These are phyloP conservation scores for Allolobophora icterica DNA, from an alignment of 2,888 invertebrate species.

Conservation along the genomic window DNA sequence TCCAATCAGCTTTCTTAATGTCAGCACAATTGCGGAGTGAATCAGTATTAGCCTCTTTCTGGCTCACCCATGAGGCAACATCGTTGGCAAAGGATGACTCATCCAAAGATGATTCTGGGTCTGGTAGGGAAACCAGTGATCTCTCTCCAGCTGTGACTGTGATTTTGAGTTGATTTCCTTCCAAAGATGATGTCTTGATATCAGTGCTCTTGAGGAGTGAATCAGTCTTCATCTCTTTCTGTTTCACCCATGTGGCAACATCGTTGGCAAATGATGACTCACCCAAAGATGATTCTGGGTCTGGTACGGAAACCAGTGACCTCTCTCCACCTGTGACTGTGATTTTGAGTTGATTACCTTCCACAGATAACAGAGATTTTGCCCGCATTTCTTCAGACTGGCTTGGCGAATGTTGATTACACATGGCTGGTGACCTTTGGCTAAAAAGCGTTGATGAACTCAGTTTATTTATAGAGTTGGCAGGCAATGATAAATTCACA, in stretches of 20 bases:
- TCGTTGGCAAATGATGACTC: neutral
- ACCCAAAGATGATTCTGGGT: neutral
- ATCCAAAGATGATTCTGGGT: neutral
- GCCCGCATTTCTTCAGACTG: neutral
- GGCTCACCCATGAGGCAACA: neutral
- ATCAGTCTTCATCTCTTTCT: neutral
- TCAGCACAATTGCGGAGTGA: neutral
- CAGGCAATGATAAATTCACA: neutral
- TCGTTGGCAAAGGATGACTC: neutral
- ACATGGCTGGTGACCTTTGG: neutral
- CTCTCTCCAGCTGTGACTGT: neutral
- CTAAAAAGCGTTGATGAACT: neutral
- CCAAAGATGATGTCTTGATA: too few species aligned
- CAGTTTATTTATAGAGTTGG: neutral
- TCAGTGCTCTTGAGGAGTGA: neutral
- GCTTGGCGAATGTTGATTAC: neutral
- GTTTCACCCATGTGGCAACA: neutral
- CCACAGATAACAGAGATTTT: neutral
- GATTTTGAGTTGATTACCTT: neutral
- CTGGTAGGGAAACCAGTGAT: neutral
- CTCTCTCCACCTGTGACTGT: neutral
- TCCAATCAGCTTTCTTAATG: neutral
- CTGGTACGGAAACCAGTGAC: neutral
- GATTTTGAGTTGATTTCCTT: neutral
- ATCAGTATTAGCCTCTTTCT: neutral